Percentiles rank a stretch among this genome's conserved stretches.
Conservation (phyloP, 1,140 invertebrate species). For the Pseudomyrmex dendroicus region DNA sequence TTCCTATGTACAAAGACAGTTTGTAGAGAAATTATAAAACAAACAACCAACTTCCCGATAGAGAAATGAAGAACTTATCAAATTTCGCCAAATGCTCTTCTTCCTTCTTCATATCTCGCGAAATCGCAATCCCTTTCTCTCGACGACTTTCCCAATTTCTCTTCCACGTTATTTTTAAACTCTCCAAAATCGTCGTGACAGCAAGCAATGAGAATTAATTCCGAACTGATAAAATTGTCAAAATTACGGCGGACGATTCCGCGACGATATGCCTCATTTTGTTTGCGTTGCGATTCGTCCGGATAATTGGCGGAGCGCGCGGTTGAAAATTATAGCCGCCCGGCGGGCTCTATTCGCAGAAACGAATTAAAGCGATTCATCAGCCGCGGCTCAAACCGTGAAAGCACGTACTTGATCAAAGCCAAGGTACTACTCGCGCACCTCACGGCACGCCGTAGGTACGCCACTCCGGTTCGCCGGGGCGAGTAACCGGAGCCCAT, state of each 20-base stretch:
- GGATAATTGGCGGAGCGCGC: constrained; percentile 58
- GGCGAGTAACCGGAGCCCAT: constrained; percentile 68
- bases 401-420: constrained; percentile 71
- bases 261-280: neutral
- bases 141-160: neutral
- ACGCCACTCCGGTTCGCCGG: constrained; percentile 54
- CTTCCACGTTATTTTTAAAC: neutral
- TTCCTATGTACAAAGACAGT: too few relatives aligned
- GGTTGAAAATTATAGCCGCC: constrained; percentile 60
- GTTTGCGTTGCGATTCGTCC: constrained; percentile 45
- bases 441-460: constrained; percentile 21
- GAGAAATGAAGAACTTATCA: neutral
- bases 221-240: neutral
- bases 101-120: neutral
- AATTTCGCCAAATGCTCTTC: neutral
- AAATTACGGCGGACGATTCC: constrained; percentile 3
- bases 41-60: neutral
- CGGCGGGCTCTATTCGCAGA: constrained; percentile 57
- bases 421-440: constrained; percentile 54
- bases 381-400: constrained; percentile 64
- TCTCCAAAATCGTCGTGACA: neutral
- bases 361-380: constrained; percentile 70
- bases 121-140: neutral
- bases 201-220: constrained; percentile 2
- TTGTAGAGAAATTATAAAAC: neutral